Percentiles rank a stretch among this genome's conserved stretches.
These are phyloP conservation scores for Cylindroiulus punctatus DNA, from an alignment of 2,888 invertebrate genomes.

Conservation along the genomic window DNA sequence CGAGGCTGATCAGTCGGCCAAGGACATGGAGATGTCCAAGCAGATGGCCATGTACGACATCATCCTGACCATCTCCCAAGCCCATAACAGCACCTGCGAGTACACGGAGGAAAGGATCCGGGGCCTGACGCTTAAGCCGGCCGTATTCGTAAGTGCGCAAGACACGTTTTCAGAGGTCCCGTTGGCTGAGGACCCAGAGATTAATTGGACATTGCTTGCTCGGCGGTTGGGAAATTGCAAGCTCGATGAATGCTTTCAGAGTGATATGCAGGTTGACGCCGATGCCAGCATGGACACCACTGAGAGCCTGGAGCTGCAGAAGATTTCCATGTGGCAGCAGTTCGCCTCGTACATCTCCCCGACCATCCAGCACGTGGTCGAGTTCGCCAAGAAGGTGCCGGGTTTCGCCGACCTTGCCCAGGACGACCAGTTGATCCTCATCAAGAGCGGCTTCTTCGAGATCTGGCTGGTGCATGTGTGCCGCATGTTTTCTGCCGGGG, in stretches of 20 bases:
- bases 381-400: constrained; percentile 94
- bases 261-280: constrained; percentile 58
- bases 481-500: constrained; percentile 78
- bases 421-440: constrained; percentile 95
- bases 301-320: constrained; percentile 73
- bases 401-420: constrained; percentile 89
- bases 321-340: constrained; percentile 88
- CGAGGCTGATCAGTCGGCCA: constrained; percentile 61
- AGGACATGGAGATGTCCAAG: constrained; percentile 64
- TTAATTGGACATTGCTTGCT: constrained; percentile 23
- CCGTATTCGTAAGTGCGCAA: constrained; percentile 70
- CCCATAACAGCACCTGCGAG: constrained; percentile 87
- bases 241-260: constrained; percentile 59
- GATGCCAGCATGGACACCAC: constrained; percentile 57
- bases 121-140: constrained; percentile 76
- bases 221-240: no score
- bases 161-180: background rate
- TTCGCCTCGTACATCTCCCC: constrained; percentile 88
- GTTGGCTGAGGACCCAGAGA: background rate
- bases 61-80: constrained; percentile 79
- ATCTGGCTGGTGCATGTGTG: constrained; percentile 91
- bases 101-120: constrained; percentile 86
- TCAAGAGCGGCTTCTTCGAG: constrained; percentile 96
- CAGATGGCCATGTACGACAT: constrained; percentile 80
- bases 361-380: constrained; percentile 91